Evolutionary conservation across 1,140 invertebrate species (phyloP), one percentile per base, ranked within the genome.

Genomic region (Stenopsyche tienmushanensis): DNA sequence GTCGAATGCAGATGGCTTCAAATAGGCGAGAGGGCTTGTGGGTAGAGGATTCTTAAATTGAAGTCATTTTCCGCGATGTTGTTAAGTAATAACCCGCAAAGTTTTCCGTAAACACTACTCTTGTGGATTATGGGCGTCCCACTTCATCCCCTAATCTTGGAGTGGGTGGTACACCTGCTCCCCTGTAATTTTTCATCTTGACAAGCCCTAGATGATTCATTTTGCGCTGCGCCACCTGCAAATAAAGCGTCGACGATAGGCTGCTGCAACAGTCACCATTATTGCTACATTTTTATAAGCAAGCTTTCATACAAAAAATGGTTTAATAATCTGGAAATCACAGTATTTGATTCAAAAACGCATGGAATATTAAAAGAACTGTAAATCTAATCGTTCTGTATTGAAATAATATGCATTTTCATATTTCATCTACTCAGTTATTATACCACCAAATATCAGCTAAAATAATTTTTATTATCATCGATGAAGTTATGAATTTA

Each of bases 181-280:
- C 8, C 21, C n/a, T 20, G 57, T 62, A 52, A 63, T 67, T 63
- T 67, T 58, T 67, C 65, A 67, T 49, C 58, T 57, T 58, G 65
- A 63, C 65, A 47, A 34, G 52, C 34, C 29, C 34, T 21, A 25
- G 34, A 13, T 55, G 52, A 3, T 34, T 34, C 29, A 34, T 34
- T 34, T 18, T 44, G 3, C 18, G 2, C 5, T 20, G 13, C 47
- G 47, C 18, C 18, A 3, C 21, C 1, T 20, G 21, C 47, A 50
- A 50, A 5, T 13, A 2, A 20, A 50, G 10, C 47, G 47, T 50
- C 47, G 23, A 23, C 47, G 29, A 13, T 5, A 13, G 29, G 29
- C 13, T 34, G 29, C 29, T 7, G 29, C 29, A 7, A 13, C 29
- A 7, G 29, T 34, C 13, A 13, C 13, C 29, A 7, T 34, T 34